Conservation (phyloP, 2,888 invertebrate species). For the Pammene aurita region DNA sequence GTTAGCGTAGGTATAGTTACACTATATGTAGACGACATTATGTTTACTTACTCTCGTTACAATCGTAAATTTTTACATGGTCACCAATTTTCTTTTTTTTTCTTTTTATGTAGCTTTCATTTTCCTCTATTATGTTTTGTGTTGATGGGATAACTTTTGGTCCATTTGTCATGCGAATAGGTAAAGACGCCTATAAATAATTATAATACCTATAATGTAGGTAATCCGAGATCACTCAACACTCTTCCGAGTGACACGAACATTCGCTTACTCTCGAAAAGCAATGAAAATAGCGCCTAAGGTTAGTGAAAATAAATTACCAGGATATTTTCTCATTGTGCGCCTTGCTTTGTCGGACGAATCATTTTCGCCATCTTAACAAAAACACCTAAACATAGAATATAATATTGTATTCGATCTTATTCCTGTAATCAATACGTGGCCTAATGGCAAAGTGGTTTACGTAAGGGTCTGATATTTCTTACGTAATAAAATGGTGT, state of each 20-base stretch:
- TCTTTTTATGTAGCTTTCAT: no score
- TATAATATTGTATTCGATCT: constrained; percentile 22
- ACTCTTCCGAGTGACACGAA: not conserved
- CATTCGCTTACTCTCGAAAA: constrained; percentile 2
- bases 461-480: not conserved
- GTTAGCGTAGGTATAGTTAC: no score
- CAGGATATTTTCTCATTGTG: constrained; percentile 50
- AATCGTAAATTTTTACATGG: no score
- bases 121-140: no score
- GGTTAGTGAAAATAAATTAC: constrained; percentile 57
- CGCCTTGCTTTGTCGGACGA: constrained; percentile 37
- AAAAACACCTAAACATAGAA: constrained; percentile 25
- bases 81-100: no score
- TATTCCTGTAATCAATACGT: constrained; percentile 33
- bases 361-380: constrained; percentile 47
- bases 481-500: not conserved
- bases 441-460: constrained; percentile 32
- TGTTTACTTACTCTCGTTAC: no score
- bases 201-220: no score
- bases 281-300: constrained; percentile 14
- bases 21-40: no score
- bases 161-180: no score
- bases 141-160: no score
- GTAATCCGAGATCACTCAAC: no score
- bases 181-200: no score